Conservation (phyloP, 2,113 vertebrate species). For the Tricholaema leucomelas region DNA sequence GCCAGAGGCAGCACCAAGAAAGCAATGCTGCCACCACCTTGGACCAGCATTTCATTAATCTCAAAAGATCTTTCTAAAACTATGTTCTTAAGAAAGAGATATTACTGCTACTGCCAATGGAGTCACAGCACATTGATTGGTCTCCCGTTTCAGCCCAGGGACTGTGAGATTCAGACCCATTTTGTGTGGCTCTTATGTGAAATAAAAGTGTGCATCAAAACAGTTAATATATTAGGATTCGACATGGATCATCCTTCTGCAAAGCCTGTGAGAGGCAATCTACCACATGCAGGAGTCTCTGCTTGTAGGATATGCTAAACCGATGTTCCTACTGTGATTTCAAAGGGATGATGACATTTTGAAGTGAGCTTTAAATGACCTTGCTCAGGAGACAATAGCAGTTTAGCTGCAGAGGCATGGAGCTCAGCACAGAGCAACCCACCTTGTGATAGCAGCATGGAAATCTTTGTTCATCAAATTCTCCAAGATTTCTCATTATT, state of each 20-base stretch:
- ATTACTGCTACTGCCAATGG: not conserved
- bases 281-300: conserved; percentile 55
- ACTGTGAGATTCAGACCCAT: not conserved
- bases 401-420: not conserved
- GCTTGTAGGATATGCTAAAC: conserved; percentile 54
- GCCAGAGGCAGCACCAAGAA: not conserved
- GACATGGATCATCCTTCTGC: conserved; percentile 15
- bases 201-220: not conserved
- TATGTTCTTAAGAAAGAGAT: not conserved
- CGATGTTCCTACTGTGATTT: conserved; percentile 43
- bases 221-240: conserved; percentile 52
- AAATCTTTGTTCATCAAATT: conserved; percentile 10
- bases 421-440: not conserved
- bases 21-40: not conserved
- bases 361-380: conserved; percentile 45
- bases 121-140: not conserved
- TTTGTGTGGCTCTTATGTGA: accelerated
- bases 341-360: conserved; percentile 34
- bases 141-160: not conserved
- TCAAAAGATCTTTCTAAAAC: not conserved
- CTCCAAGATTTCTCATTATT: conserved; percentile 19
- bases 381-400: conserved; percentile 19
- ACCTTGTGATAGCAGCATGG: not conserved
- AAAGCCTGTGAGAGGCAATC: conserved; percentile 50
- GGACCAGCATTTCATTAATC: not conserved